Evolutionary conservation across 2,797 vertebrate species (phyloP).

Genomic region (Hippopotamyrus pictus): DNA sequence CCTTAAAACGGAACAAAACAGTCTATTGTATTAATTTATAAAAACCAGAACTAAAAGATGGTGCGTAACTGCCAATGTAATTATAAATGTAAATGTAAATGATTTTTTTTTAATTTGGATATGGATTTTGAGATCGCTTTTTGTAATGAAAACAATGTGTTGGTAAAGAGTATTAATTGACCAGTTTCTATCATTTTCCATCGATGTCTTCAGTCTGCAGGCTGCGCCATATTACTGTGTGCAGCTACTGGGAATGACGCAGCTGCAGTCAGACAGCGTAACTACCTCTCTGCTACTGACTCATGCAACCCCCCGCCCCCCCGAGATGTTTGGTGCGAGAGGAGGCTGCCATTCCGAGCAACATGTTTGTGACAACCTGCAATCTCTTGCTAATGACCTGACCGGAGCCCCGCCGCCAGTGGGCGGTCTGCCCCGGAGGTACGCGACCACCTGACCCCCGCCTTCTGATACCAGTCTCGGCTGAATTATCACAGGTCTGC

Average conservation of each 20-base stretch:
- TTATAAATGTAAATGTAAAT: background rate
- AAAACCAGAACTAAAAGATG: background rate
- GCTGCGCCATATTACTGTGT: background rate
- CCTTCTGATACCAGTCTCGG: background rate
- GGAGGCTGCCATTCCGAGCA: background rate
- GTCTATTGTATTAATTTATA: slow-evolving; percentile 1
- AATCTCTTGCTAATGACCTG: background rate
- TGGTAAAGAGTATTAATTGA: background rate
- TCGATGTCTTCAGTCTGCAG: background rate
- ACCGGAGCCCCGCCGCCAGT: background rate
- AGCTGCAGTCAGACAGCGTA: background rate
- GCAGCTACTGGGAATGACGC: background rate
- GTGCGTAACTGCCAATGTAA: background rate
- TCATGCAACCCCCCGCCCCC: background rate
- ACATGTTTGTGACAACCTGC: background rate
- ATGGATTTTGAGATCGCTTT: background rate
- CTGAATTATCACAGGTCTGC: background rate
- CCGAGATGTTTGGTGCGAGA: background rate
- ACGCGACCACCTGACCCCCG: background rate
- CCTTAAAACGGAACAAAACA: background rate
- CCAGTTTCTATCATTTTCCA: background rate
- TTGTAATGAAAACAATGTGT: background rate
- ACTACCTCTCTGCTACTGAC: background rate
- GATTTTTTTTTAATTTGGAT: background rate
- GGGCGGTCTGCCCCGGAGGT: background rate